Evolutionary conservation across 2,888 invertebrate genomes (phyloP).

Genomic region (Pandemis heparana): DNA sequence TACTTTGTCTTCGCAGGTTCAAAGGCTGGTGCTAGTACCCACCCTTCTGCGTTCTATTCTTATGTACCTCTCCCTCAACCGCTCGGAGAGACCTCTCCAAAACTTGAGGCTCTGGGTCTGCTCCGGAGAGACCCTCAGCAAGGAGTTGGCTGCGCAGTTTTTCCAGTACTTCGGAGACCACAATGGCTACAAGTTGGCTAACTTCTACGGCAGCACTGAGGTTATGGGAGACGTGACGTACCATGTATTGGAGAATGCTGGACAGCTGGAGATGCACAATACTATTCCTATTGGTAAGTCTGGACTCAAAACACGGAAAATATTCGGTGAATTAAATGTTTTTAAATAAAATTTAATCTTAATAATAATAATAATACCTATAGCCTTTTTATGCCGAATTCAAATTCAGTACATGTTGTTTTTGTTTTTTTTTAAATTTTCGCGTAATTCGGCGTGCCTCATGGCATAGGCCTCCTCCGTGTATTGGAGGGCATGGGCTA

Average conservation of each 20-base stretch:
- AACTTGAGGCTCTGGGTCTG: slow-evolving; percentile 92
- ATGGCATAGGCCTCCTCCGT: too few relatives aligned
- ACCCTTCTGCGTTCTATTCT: slow-evolving; percentile 92
- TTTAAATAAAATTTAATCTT: too few relatives aligned
- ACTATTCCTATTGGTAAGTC: slow-evolving; percentile 93
- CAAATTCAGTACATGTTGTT: too few relatives aligned
- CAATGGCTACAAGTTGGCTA: slow-evolving; percentile 88
- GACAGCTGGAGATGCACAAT: slow-evolving; percentile 86
- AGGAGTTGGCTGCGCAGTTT: slow-evolving; percentile 90
- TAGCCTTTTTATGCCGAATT: too few relatives aligned
- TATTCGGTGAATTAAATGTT: background rate
- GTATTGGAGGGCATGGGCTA: too few relatives aligned
- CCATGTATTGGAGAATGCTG: slow-evolving; percentile 87
- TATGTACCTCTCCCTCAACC: slow-evolving; percentile 88
- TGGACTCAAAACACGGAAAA: background rate
- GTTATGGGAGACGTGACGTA: slow-evolving; percentile 96
- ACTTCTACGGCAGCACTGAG: slow-evolving; percentile 97
- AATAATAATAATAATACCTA: too few relatives aligned
- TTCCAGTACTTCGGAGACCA: slow-evolving; percentile 90
- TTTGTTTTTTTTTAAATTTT: too few relatives aligned
- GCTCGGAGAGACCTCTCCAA: slow-evolving; percentile 83
- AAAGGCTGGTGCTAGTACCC: slow-evolving; percentile 94
- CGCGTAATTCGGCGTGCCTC: too few relatives aligned
- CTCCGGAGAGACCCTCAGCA: slow-evolving; percentile 93
- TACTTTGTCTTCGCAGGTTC: slow-evolving; percentile 82